Evolutionary conservation across 2,888 invertebrate genomes (phyloP), one percentile per base, ranked within the genome.

Genomic region (Mycalesis mineus): DNA sequence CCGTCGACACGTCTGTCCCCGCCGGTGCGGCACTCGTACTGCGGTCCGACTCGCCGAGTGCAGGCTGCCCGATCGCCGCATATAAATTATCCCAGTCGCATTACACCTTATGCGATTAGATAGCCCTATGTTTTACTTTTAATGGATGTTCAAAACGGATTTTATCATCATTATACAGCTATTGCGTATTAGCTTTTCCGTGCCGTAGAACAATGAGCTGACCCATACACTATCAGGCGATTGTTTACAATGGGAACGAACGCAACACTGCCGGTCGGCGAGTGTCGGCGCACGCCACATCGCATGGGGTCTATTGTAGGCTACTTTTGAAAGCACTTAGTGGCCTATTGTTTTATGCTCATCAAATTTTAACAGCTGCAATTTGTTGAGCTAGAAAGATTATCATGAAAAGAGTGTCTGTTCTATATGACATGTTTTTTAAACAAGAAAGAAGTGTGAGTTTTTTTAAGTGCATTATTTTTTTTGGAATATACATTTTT

Each of bases 221-320:
- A 80, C 80, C 79, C 73, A 71, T 67, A 75, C 72, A 74, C 72
- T 73, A 53, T 61, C 57, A 53, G 40, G 42, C 48, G 75, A 83
- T 84, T 84, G 84, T 83, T 84, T 83, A 81, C 76, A 74, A 78
- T 75, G 77, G 71, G 78, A 79, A 75, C 70, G 70, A 74, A 58
- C 62, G 60, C 56, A 60, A 64, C 57, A 57, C 56, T 62, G 55
- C 59, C 63, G 63, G 60, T 52, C 28, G 29, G n/a, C n/a, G 13
- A 36, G 33, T 37, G 49, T 45, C 44, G 52, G 48, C 40, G 68
- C 72, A 69, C 70, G 73, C 72, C 68, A 78, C 74, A 65, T 71
- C 67, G 65, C 66, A 68, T 68, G 68, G 67, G 74, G 72, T 71
- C 74, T 75, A 80, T 82, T 81, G 75, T 73, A 70, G 68, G 61